phyloP scores from a whole-genome alignment of 2,888 invertebrate genomes.

The Caenorhabditis sp. region DNA sequence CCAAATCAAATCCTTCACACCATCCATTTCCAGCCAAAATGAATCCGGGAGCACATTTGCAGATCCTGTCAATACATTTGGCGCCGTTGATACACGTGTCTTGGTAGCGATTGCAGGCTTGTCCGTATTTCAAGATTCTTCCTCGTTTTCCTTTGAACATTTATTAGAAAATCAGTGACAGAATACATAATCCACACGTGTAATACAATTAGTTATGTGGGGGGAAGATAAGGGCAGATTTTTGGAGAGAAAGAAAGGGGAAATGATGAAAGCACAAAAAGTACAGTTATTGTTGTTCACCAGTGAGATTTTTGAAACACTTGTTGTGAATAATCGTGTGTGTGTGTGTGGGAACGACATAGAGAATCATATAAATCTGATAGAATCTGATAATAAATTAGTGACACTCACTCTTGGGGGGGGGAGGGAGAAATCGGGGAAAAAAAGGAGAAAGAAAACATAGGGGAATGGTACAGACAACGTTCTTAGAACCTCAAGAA shows the following conservation, averaged over 20 bases:
- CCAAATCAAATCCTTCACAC: conserved; percentile 59
- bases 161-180: conserved; percentile 48
- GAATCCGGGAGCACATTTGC: conserved; percentile 70
- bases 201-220: conserved; percentile 52
- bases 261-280: conserved; percentile 25
- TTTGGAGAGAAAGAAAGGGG: neutral
- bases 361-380: conserved; percentile 26
- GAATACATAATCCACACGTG: conserved; percentile 55
- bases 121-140: conserved; percentile 63
- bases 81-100: conserved; percentile 68
- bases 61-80: conserved; percentile 69
- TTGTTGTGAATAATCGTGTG: conserved; percentile 26
- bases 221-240: conserved; percentile 22
- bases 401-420: conserved; percentile 60
- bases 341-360: conserved; percentile 11
- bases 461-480: neutral
- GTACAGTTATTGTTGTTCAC: conserved; percentile 50
- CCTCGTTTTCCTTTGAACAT: conserved; percentile 47
- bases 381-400: conserved; percentile 38
- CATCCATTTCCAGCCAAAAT: conserved; percentile 59
- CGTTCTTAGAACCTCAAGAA: conserved; percentile 16
- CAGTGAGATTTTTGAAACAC: conserved; percentile 36
- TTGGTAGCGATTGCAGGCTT: conserved; percentile 59
- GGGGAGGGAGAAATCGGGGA: conserved; percentile 13
- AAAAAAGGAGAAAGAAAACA: conserved; percentile 12